A percentile compares a stretch with the other conserved stretches of the same genome.
phyloP scores from a whole-genome alignment of 2,113 vertebrate genomes.

The Microcebus murinus region DNA sequence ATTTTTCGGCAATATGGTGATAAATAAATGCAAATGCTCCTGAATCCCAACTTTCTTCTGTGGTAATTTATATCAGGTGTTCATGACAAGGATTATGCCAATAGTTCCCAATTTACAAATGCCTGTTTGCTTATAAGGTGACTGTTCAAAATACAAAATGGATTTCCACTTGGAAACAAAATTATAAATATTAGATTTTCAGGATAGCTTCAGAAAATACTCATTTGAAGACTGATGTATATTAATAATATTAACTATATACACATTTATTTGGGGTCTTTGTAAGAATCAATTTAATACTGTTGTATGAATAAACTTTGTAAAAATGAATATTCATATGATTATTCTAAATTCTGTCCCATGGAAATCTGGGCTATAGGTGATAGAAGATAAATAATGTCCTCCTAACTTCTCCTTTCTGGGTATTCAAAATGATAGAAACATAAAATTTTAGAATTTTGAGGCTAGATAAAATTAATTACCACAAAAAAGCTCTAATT shows the following conservation, averaged over 20 bases:
- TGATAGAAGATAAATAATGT: not conserved
- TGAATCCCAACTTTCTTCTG: not conserved
- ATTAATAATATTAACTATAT: not conserved
- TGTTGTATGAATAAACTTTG: not conserved
- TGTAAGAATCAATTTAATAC: not conserved
- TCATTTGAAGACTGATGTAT: not conserved
- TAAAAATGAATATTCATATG: not conserved
- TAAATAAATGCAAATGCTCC: not conserved
- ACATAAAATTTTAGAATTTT: not conserved
- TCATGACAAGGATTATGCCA: not conserved
- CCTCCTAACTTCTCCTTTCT: not conserved
- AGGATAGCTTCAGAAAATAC: not conserved
- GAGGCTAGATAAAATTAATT: not conserved
- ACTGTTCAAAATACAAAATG: not conserved
- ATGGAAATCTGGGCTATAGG: not conserved
- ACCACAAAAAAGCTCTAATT: not conserved
- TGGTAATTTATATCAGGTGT: not conserved
- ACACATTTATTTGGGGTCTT: not conserved
- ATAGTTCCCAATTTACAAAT: not conserved
- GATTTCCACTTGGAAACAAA: not conserved
- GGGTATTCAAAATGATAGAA: not conserved
- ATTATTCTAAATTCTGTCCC: not conserved
- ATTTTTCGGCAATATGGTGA: not conserved
- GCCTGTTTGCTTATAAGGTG: not conserved
- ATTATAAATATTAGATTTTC: not conserved